These are phyloP conservation scores for Heliconius himera DNA, from an alignment of 1,140 invertebrate species.

Conservation along the genomic window DNA sequence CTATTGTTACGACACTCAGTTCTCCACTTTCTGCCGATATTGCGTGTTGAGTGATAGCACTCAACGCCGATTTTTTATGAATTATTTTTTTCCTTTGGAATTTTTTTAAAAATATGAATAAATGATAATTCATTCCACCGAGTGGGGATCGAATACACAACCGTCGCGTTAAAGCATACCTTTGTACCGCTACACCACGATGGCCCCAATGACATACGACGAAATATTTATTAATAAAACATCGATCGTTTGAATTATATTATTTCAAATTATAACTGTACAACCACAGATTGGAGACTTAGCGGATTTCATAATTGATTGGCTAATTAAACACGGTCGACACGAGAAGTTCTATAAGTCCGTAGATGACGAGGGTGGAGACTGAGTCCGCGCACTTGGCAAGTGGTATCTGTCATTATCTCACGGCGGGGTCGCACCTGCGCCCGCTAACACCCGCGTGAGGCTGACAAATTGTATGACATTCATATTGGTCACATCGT, in stretches of 20 bases:
- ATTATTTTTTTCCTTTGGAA: no score
- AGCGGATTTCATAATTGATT: slow-evolving; percentile 5
- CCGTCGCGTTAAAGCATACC: no score
- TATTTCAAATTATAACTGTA: background rate
- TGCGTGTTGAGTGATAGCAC: no score
- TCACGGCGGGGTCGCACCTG: slow-evolving; percentile 46
- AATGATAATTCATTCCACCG: no score
- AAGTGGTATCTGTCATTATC: slow-evolving; percentile 62
- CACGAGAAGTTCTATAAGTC: background rate
- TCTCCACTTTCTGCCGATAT: no score
- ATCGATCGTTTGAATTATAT: background rate
- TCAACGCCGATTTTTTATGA: no score
- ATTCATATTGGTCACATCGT: slow-evolving; percentile 53
- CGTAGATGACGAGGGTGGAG: slow-evolving; percentile 18
- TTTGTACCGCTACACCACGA: no score
- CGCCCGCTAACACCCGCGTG: slow-evolving; percentile 42
- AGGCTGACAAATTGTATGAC: slow-evolving; percentile 65
- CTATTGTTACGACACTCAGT: no score
- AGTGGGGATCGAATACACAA: no score
- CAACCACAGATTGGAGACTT: background rate
- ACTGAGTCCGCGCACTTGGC: slow-evolving; percentile 36
- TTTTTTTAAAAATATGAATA: no score
- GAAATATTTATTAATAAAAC: no score
- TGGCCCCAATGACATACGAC: no score
- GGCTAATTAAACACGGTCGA: slow-evolving; percentile 3